Base-by-base conservation (phyloP, 2,113 vertebrate genomes). In the Columbina picui region DNA sequence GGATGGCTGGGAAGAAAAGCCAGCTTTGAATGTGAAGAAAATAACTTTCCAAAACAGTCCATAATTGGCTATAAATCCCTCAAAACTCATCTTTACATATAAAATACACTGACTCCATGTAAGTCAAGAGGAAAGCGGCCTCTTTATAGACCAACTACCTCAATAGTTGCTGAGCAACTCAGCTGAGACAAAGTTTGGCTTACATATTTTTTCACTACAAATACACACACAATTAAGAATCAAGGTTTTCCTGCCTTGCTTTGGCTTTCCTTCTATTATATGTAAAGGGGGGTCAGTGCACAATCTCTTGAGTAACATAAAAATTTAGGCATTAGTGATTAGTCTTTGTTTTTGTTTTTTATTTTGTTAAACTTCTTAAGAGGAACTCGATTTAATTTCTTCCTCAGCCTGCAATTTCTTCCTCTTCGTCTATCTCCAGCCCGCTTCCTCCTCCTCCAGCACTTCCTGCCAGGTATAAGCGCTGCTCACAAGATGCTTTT, bases 361-460 rank as follows among this genome's bases (percentile, higher is more conserved):
- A 25, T 25, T 70, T 49, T 77, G n/a, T n/a, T n/a, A n/a, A 39
- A 68, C 43, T 45, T 45, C 43, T 89, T 81, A 94, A 49, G 60
- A 75, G 32, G 5, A 91, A 49, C 43, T 89, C 52, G 74, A 60
- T 84, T 91, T 82, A 49, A 56, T 59, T 59, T 52, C 73, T 92
- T 56, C 82, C 32, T 93, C 71, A 92, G 67, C 22, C 86, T 77
- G 47, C 30, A 87, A 81, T 86, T 47, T 52, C 23, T 88, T 79
- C 59, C 59, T 80, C 34, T 52, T 67, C 4, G 1, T 65, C 53
- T 53, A 6, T 50, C 88, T 88, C 79, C 50, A 93, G 50, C 59
- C 90, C 86, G 52, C 73, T 95, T 92, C 80, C 77, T 93, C 25
- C 90, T 80, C 83, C 75, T 50, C 74, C 86, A 95, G 76, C 84